Evolutionary conservation across 2,113 vertebrate species (phyloP).

Genomic region (Nicator chloris): DNA sequence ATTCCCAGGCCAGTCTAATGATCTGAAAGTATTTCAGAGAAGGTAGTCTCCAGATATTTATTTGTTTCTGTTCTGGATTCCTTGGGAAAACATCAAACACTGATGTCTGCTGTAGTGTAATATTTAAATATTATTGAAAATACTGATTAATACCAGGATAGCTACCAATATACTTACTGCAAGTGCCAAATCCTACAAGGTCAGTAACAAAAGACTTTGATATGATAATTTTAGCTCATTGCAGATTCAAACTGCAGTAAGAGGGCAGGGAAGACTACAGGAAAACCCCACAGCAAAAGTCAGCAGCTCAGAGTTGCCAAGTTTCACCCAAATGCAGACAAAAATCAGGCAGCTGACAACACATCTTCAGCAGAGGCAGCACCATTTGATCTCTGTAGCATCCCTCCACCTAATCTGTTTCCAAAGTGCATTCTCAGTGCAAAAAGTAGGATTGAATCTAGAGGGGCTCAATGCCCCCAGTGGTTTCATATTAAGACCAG

Average conservation of each 20-base stretch:
- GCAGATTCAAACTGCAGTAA: slow-evolving; percentile 49
- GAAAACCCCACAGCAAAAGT: slow-evolving; percentile 52
- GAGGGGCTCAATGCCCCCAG: slow-evolving; percentile 29
- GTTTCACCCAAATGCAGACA: slow-evolving; percentile 47
- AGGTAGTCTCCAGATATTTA: neutral
- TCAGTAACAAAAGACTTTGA: slow-evolving; percentile 51
- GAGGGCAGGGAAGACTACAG: slow-evolving; percentile 59
- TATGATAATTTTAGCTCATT: slow-evolving; percentile 50
- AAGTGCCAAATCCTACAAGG: slow-evolving; percentile 50
- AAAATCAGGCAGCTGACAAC: slow-evolving; percentile 15
- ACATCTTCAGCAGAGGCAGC: slow-evolving; percentile 50
- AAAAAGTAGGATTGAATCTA: slow-evolving; percentile 73
- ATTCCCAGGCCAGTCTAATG: neutral
- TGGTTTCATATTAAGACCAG: slow-evolving; percentile 80
- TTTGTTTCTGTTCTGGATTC: slow-evolving; percentile 9
- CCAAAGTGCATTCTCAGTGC: slow-evolving; percentile 88
- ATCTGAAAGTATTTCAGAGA: neutral
- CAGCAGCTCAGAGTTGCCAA: slow-evolving; percentile 46
- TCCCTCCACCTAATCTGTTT: slow-evolving; percentile 67
- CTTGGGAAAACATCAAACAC: slow-evolving; percentile 36
- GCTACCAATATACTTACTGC: slow-evolving; percentile 35
- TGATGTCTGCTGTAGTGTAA: neutral
- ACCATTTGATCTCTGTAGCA: slow-evolving; percentile 63
- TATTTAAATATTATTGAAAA: neutral
- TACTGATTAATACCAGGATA: slow-evolving; percentile 34